Base-by-base conservation (phyloP, 2,888 invertebrate species). In the Andrena hattorfiana region DNA sequence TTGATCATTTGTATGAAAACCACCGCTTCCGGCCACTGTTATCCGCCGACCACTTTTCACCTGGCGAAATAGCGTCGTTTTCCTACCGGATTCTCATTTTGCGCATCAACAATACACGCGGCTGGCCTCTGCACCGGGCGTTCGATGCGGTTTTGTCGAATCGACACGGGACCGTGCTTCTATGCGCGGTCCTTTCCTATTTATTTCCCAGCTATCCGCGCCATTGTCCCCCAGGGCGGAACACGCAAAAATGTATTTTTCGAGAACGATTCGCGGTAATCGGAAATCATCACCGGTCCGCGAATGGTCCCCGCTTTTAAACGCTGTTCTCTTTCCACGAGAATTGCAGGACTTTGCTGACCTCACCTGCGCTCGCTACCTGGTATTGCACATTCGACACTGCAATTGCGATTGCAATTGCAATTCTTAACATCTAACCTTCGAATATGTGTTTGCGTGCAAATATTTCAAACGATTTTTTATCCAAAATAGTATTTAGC, bases 201-300 rank as follows among this genome's bases (percentile, higher is more conserved):
- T 77, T 72, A 63, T 72, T 81, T 64, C 71, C 0, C 62, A 23
- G 56, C 49, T 67, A 56, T 71, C 71, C 75, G 42, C 66, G 76
- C 72, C 63, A 68, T 82, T 80, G 80, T 68, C 71, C 69, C 68
- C 23, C 42, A 63, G 51, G 68, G 59, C 28, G 60, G 60, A 62
- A 67, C 71, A 60, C 48, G 63, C 82, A 81, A 83, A 83, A 83
- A 83, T 83, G 82, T 81, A 76, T 83, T 83, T 83, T 83, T 83
- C 76, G 68, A 51, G 75, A 64, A 83, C 82, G 76, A 83, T 83
- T 83, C 81, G 68, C 51, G 68, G 76, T 83, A 83, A 83, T 83
- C 82, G 82, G 82, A 83, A 83, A 71, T 83, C 81, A 81, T 83
- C 81, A 63, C 59, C 63, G 68, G 6, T 48, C 13, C 54, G 30